phyloP scores from a whole-genome alignment of 2,113 vertebrate species.

The Cinclus cinclus region DNA sequence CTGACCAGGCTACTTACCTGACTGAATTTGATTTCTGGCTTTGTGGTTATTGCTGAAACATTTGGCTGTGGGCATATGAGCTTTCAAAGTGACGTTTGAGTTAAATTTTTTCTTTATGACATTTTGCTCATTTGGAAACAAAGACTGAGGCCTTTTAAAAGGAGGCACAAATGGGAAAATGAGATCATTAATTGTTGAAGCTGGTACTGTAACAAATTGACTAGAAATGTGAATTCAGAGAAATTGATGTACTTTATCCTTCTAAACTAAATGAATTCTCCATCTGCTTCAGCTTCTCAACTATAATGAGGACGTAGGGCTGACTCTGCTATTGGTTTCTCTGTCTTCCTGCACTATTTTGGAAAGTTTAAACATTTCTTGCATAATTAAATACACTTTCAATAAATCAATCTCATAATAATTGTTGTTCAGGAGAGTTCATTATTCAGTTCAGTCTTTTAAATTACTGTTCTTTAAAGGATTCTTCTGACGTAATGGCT shows the following conservation, averaged over 20 bases:
- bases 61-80: not conserved
- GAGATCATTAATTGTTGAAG: slow-evolving; percentile 63
- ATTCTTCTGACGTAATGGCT: slow-evolving; percentile 70
- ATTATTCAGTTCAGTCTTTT: slow-evolving; percentile 75
- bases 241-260: slow-evolving; percentile 58
- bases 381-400: slow-evolving; percentile 72
- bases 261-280: slow-evolving; percentile 66
- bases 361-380: slow-evolving; percentile 71
- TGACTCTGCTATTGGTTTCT: slow-evolving; percentile 49
- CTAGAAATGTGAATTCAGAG: slow-evolving; percentile 63
- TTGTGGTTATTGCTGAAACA: not conserved
- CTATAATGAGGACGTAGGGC: slow-evolving; percentile 38
- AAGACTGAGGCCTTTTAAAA: slow-evolving; percentile 49
- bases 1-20: not conserved
- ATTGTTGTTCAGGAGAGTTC: slow-evolving; percentile 73
- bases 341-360: slow-evolving; percentile 66
- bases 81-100: not conserved
- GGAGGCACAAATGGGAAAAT: slow-evolving; percentile 52
- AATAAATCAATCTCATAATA: slow-evolving; percentile 73
- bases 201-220: slow-evolving; percentile 64
- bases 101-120: slow-evolving; percentile 22
- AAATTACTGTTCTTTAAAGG: slow-evolving; percentile 71
- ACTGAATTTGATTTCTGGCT: not conserved
- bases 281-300: slow-evolving; percentile 45
- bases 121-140: slow-evolving; percentile 32